Evolutionary conservation across 2,113 vertebrate genomes (phyloP).

Genomic region (Sylvilagus bachmani): DNA sequence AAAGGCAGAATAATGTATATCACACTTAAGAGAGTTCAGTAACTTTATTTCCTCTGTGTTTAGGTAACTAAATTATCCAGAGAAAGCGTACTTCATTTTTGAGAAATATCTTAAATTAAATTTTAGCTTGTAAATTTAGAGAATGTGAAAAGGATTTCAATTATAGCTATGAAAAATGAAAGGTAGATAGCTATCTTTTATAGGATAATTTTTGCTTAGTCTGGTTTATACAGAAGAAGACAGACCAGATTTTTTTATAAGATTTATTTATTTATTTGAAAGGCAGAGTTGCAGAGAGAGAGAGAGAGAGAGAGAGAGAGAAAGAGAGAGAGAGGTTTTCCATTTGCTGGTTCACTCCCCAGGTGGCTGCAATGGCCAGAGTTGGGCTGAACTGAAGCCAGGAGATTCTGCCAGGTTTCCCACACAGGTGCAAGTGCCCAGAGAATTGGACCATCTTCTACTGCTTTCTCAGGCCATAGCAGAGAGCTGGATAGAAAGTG

Average conservation of each 20-base stretch:
- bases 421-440: too few relatives aligned
- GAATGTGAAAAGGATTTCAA: conserved; percentile 5
- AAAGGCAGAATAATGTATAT: conserved; percentile 20
- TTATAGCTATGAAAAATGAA: not conserved
- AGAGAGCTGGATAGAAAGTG: too few relatives aligned
- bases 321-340: too few relatives aligned
- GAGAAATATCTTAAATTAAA: conserved; percentile 31
- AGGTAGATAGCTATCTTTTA: not conserved
- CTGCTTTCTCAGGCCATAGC: too few relatives aligned
- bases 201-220: not conserved
- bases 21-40: not conserved
- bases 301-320: too few relatives aligned
- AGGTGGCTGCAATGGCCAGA: too few relatives aligned
- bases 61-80: conserved; percentile 35
- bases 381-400: too few relatives aligned
- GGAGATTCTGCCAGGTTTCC: too few relatives aligned
- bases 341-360: too few relatives aligned
- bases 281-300: too few relatives aligned
- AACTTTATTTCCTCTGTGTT: conserved; percentile 13
- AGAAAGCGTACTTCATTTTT: conserved; percentile 26
- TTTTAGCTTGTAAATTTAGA: not conserved
- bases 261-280: too few relatives aligned
- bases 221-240: not conserved
- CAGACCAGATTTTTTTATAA: not conserved
- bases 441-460: too few relatives aligned